Base-by-base conservation (phyloP, 1,140 invertebrate species). In the Zaprionus africanus region DNA sequence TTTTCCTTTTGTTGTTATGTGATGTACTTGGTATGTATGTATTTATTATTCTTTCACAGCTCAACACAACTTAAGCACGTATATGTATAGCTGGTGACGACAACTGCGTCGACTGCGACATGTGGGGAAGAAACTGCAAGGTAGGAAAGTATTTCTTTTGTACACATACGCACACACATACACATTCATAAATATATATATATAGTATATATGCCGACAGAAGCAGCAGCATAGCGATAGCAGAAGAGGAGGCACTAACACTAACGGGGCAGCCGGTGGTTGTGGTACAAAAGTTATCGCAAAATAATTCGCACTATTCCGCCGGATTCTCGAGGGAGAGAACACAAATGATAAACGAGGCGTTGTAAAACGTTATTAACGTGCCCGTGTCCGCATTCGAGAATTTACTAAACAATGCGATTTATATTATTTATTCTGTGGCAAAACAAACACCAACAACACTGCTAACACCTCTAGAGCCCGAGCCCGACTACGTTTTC, bases 11-110 rank as follows among this genome's bases (percentile, higher is more conserved):
- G 61, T 85, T 81, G 63, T 66, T 66, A 66, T 66, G 63, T 58
- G 63, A 66, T 66, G 63, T 66, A 66, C 54, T 79, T 86, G 80
- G 58, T 57, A n/a, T 71, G n/a, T 51, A 17, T 51, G 41, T 79
- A 17, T 60, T 19, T 69, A 62, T 65, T 73, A 57, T 69, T 78
- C 75, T 72, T 62, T 73, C 22, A 60, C 57, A 60, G 69, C 58
- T 78, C 36, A 81, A 71, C 81, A 90, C 85, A 79, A 90, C 82
- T 90, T 90, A 90, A 90, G 85, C 84, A 88, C 81, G 81, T 85
- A 90, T 78, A 84, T 62, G 61, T 76, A 65, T 72, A 57, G 54
- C 38, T 62, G 58, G 49, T 61, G 72, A 69, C 72, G 72, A 75
- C 72, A 62, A 68, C 65, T 31, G 36, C 59, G 66, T 62, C 71